A percentile compares a stretch with the other conserved stretches of the same genome.
phyloP scores from a whole-genome alignment of 2,113 vertebrate genomes.

The Corydoras maculifer region DNA sequence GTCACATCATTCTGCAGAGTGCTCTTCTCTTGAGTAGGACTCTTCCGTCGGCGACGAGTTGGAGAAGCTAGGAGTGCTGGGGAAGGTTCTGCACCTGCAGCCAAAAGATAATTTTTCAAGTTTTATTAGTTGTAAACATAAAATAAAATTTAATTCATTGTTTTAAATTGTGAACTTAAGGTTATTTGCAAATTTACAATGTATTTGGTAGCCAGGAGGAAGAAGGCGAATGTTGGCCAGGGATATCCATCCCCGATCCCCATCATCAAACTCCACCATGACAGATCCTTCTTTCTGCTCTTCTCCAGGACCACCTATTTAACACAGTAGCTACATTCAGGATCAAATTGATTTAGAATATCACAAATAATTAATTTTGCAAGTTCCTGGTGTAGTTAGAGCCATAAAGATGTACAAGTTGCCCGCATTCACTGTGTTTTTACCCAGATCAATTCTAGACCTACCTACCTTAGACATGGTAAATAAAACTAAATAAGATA shows the following conservation, averaged over 20 bases:
- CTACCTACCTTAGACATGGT: too few relatives aligned
- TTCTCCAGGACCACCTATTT: conserved; percentile 67
- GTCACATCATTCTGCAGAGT: conserved; percentile 53
- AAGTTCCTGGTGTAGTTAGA: too few relatives aligned
- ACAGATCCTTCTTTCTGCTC: conserved; percentile 80
- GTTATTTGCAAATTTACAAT: conserved; percentile 63
- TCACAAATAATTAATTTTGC: too few relatives aligned
- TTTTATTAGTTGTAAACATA: background rate
- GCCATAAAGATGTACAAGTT: too few relatives aligned
- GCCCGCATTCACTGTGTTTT: too few relatives aligned
- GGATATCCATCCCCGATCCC: conserved; percentile 87
- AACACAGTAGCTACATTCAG: background rate
- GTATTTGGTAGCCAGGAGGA: conserved; percentile 90
- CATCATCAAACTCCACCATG: conserved; percentile 93
- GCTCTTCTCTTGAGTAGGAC: conserved; percentile 59
- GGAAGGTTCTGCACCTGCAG: conserved; percentile 83
- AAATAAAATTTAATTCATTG: background rate
- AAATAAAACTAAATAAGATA: too few relatives aligned
- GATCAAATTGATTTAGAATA: too few relatives aligned
- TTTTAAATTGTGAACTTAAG: background rate
- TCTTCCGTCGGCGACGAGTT: conserved; percentile 70
- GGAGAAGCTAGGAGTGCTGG: conserved; percentile 79
- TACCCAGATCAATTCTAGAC: too few relatives aligned
- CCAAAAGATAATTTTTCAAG: background rate
- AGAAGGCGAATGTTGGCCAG: conserved; percentile 84